A percentile compares a stretch with the other conserved stretches of the same genome.
phyloP scores from a whole-genome alignment of 2,888 invertebrate genomes.

The Bruchidius siliquastri region DNA sequence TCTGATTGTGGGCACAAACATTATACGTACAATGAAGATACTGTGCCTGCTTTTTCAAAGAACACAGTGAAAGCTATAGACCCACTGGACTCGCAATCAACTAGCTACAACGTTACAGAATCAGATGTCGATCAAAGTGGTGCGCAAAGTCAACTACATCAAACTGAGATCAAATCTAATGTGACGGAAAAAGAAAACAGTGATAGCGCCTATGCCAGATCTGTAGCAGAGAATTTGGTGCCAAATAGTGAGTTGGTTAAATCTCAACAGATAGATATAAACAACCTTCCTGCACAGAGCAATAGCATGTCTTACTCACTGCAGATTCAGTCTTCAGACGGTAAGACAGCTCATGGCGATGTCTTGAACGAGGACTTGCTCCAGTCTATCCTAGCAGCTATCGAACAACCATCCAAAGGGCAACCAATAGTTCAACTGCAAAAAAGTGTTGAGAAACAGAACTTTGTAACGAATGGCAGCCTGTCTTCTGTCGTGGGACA shows the following conservation, averaged over 20 bases:
- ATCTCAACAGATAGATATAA: slow-evolving; percentile 44
- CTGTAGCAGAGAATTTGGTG: slow-evolving; percentile 40
- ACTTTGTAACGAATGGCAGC: slow-evolving; percentile 24
- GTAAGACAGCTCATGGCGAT: slow-evolving; percentile 65
- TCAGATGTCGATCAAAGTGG: slow-evolving; percentile 29
- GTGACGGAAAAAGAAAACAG: slow-evolving; percentile 28
- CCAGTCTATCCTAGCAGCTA: slow-evolving; percentile 76
- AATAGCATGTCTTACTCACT: slow-evolving; percentile 65
- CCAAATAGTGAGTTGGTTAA: slow-evolving; percentile 41
- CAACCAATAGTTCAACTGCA: slow-evolving; percentile 33
- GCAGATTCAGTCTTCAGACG: slow-evolving; percentile 70
- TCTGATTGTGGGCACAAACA: slow-evolving; percentile 40
- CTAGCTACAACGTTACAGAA: slow-evolving; percentile 4
- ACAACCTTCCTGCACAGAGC: slow-evolving; percentile 54
- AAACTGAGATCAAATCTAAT: slow-evolving; percentile 26
- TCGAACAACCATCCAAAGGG: slow-evolving; percentile 61
- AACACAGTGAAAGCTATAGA: slow-evolving; percentile 50
- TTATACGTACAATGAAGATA: slow-evolving; percentile 38
- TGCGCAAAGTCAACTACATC: slow-evolving; percentile 40
- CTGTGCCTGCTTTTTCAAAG: slow-evolving; percentile 39
- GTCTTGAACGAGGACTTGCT: slow-evolving; percentile 72
- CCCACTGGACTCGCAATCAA: slow-evolving; percentile 23
- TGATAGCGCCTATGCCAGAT: slow-evolving; percentile 38
- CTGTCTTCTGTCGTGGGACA: slow-evolving; percentile 21
- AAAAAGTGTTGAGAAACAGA: slow-evolving; percentile 29